These are phyloP conservation scores for Parnassius mnemosyne DNA, from an alignment of 2,888 invertebrate species.

Conservation along the genomic window DNA sequence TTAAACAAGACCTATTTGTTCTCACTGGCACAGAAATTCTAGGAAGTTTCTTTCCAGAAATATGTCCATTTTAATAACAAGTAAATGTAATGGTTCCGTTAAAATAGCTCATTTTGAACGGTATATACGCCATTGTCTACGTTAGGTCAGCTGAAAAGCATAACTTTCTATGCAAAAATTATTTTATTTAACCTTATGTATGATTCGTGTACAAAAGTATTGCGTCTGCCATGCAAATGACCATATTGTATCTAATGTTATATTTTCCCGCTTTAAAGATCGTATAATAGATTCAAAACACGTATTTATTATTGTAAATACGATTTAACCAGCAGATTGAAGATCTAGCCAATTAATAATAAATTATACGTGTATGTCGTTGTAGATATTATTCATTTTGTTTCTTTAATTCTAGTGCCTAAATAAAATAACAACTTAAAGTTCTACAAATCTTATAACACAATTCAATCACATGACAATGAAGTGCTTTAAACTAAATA, in stretches of 20 bases:
- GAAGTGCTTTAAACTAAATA: too few species aligned
- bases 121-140: constrained; percentile 30
- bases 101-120: constrained; percentile 36
- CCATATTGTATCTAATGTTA: constrained; percentile 15
- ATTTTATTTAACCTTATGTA: constrained; percentile 17
- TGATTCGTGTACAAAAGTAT: neutral
- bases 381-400: neutral
- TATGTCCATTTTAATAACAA: constrained; percentile 42
- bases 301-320: constrained; percentile 37
- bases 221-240: constrained; percentile 5
- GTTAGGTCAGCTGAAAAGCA: constrained; percentile 25
- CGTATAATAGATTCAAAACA: constrained; percentile 41
- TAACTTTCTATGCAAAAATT: constrained; percentile 21
- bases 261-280: constrained; percentile 14
- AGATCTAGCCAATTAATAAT: constrained; percentile 32
- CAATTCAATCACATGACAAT: too few species aligned
- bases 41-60: constrained; percentile 44
- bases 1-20: constrained; percentile 43
- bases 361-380: neutral
- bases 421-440: too few species aligned
- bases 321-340: constrained; percentile 43
- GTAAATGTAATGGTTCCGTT: constrained; percentile 34
- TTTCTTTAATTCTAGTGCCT: too few species aligned
- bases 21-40: constrained; percentile 39
- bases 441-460: too few species aligned